Evolutionary conservation across 2,797 vertebrate genomes (phyloP).

Genomic region (Silurus lanzhouensis): DNA sequence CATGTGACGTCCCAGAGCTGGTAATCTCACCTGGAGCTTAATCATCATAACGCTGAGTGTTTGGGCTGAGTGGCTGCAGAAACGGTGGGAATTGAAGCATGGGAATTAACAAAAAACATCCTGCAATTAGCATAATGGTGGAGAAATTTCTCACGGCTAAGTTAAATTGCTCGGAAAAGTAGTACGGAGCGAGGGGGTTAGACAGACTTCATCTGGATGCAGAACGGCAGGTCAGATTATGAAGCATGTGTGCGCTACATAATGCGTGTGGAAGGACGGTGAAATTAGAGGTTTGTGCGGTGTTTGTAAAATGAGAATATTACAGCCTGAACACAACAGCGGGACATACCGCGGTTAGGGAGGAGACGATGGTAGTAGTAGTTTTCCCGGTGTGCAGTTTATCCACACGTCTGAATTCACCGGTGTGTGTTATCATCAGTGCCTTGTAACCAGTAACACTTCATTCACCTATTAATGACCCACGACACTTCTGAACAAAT

Average conservation of each 20-base stretch:
- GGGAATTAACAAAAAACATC: slow-evolving; percentile 31
- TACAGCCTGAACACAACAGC: neutral
- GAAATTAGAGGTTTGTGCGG: slow-evolving; percentile 8
- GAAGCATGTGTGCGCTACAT: slow-evolving; percentile 19
- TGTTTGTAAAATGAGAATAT: neutral
- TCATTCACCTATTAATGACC: neutral
- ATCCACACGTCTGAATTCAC: neutral
- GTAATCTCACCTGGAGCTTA: slow-evolving; percentile 36
- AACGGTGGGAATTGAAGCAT: slow-evolving; percentile 38
- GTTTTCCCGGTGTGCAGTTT: neutral
- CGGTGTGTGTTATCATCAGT: neutral
- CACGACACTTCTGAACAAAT: neutral
- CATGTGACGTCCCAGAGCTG: slow-evolving; percentile 12
- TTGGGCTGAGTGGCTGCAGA: slow-evolving; percentile 29
- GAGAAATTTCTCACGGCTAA: slow-evolving; percentile 34
- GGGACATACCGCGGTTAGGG: neutral
- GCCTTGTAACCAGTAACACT: neutral
- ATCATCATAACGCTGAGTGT: slow-evolving; percentile 32
- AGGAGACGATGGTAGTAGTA: neutral
- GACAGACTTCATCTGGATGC: slow-evolving; percentile 30
- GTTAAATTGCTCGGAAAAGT: slow-evolving; percentile 48
- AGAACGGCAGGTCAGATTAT: slow-evolving; percentile 19
- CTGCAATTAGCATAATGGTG: slow-evolving; percentile 50
- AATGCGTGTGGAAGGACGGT: neutral
- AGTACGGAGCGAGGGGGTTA: neutral